phyloP scores from a whole-genome alignment of 2,113 vertebrate genomes.

The Dipodomys stephensi region DNA sequence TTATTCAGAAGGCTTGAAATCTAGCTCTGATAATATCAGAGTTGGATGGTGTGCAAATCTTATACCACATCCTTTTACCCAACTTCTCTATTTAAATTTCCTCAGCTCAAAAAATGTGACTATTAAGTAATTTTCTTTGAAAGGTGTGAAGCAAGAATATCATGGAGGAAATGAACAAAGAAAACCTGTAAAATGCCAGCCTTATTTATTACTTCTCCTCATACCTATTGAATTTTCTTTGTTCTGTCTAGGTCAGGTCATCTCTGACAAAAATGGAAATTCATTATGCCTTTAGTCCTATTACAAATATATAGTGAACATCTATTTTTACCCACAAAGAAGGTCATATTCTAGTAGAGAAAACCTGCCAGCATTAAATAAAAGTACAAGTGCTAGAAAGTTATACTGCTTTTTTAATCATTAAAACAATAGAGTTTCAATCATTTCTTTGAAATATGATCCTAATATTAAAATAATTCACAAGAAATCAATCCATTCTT shows the following conservation, averaged over 20 bases:
- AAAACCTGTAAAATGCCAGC: too few species aligned
- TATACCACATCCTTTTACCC: background rate
- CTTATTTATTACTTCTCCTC: background rate
- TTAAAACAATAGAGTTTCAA: background rate
- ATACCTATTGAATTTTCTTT: background rate
- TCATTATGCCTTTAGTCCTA: background rate
- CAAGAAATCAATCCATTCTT: background rate
- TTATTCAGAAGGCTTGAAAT: background rate
- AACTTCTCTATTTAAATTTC: background rate
- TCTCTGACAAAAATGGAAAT: background rate
- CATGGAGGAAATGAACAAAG: background rate
- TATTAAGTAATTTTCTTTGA: too few species aligned
- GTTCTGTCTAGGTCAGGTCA: conserved; percentile 5
- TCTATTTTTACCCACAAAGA: background rate
- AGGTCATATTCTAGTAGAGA: background rate
- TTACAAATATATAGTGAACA: background rate
- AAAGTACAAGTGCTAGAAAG: background rate
- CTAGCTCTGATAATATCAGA: background rate
- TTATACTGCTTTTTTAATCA: too few species aligned
- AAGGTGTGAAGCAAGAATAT: background rate
- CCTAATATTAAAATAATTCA: background rate
- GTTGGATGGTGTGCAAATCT: background rate
- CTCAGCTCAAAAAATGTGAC: background rate
- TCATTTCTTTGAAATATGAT: background rate
- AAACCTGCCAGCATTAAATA: background rate